Evolutionary conservation across 2,113 vertebrate species (phyloP), one percentile per base, ranked within the genome.

Genomic region (Urocynchramus pylzowi): DNA sequence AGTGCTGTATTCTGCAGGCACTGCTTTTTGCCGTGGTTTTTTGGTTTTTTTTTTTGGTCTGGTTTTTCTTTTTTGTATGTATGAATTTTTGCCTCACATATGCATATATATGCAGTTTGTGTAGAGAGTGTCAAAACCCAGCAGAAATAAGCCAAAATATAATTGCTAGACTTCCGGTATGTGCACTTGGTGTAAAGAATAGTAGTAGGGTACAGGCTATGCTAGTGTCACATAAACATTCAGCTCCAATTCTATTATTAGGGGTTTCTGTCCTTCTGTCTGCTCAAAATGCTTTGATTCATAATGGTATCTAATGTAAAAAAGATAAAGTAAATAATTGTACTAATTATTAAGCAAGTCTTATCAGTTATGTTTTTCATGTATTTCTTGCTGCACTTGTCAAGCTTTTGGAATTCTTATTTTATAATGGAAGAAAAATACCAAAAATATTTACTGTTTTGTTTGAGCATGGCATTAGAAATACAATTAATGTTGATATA

Each of bases 121-220:
- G 16, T 45, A 39, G 44, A 26, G 53, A n/a, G 14, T 64, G 15
- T 89, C 56, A 77, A 65, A 90, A 86, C 5, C 2, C 22, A 76
- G 13, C 8, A 59, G 39, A 73, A 84, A 31, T 60, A 56, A 73
- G 28, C 27, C 20, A 3, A 45, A 68, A 7, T 50, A 3, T 54
- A 73, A 54, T 70, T 67, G 18, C 22, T 59, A 20, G 22, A 11
- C 20, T 81, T 78, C 16, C 28, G 44, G 16, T 42, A 8, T 11
- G 5, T 0, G 0, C 2, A 1, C 10, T 28, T 52, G 10, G 10
- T 61, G 2, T 53, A 76, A 44, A 47, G 44, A 83, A 11, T 17
- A 76, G 41, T 37, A 23, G 2, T 45, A 42, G 28, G 13, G 6
- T 71, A 19, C 9, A 44, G 22, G 5, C 12, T 59, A 13, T 21